Percentiles rank a stretch among this genome's conserved stretches.
Evolutionary conservation across 2,113 vertebrate genomes (phyloP).

Genomic region (Chlamydotis undulata): DNA sequence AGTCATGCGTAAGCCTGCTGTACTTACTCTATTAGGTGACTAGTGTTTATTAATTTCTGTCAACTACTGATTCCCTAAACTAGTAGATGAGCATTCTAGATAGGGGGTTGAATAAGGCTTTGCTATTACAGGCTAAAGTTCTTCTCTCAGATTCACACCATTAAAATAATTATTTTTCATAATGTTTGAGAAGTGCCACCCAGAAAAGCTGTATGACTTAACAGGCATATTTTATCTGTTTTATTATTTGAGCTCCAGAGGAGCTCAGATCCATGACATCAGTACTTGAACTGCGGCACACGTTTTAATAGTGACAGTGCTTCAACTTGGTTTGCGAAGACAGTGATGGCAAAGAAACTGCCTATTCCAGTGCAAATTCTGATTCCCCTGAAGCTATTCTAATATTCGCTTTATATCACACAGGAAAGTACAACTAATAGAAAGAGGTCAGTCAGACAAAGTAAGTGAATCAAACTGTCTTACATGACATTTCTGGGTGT

Average conservation of each 20-base stretch:
- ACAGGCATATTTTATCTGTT: neutral
- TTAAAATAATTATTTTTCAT: neutral
- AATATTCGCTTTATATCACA: neutral
- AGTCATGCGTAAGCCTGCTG: neutral
- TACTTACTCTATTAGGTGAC: neutral
- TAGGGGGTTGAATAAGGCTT: neutral
- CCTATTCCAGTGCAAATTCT: neutral
- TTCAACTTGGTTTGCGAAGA: neutral
- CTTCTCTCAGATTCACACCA: neutral
- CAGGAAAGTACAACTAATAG: neutral
- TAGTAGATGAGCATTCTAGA: neutral
- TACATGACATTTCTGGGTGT: neutral
- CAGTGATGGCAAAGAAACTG: neutral
- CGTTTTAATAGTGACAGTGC: neutral
- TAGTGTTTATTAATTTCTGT: neutral
- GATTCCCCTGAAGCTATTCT: neutral
- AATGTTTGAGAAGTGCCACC: neutral
- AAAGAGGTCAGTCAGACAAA: neutral
- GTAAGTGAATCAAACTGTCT: neutral
- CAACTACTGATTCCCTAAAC: neutral
- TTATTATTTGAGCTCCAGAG: neutral
- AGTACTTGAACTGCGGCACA: neutral
- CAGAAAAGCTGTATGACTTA: accelerated
- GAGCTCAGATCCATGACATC: neutral
- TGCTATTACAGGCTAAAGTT: neutral